Base-by-base conservation (phyloP, 2,113 vertebrate species). In the Lepidothrix coronata region DNA sequence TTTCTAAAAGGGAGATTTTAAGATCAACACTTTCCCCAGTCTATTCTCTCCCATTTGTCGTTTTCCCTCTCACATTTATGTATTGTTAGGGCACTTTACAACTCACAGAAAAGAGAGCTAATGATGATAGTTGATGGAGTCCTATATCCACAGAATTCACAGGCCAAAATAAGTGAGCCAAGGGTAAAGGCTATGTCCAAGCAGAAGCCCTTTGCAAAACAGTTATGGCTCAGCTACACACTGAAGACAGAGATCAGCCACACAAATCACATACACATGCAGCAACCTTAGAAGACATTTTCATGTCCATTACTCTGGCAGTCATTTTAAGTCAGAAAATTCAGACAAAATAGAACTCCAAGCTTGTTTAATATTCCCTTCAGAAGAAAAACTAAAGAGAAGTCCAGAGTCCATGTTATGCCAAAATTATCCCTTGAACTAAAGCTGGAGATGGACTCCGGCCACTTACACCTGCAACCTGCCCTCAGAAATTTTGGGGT, bases 71-170 rank as follows among this genome's bases (percentile, higher is more conserved):
- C 46, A 13, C 11, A 48, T 68, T 58, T 82, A 35, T 33, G 67
- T 85, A 84, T 37, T 82, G 41, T 57, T 44, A 72, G 51, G 35
- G 43, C 28, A 58, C 39, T 21, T 54, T 23, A 41, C 25, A 37
- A 6, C 27, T 24, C 88, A 63, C 51, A 41, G 59, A 89, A 95
- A 89, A 57, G 14, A 82, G 43, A 75, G 49, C 16, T 43, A 43
- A 71, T 59, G 43, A 76, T 0, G 0, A 39, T 3, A 43, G 33
- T 3, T 43, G 52, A 91, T 10, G 6, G 37, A 79, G 22, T 70
- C 2, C 0, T 11, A 51, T 2, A 15, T n/a, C 46, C 44, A 70
- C 51, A 84, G 46, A 85, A 91, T 22, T 51, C 46, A 79, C 10
- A 73, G 33, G 44, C 31, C 63, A 73, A 82, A 93, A n/a, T 21